Percentiles rank a stretch among this genome's conserved stretches.
phyloP scores from a whole-genome alignment of 2,888 invertebrate genomes.

The Thera britannica region DNA sequence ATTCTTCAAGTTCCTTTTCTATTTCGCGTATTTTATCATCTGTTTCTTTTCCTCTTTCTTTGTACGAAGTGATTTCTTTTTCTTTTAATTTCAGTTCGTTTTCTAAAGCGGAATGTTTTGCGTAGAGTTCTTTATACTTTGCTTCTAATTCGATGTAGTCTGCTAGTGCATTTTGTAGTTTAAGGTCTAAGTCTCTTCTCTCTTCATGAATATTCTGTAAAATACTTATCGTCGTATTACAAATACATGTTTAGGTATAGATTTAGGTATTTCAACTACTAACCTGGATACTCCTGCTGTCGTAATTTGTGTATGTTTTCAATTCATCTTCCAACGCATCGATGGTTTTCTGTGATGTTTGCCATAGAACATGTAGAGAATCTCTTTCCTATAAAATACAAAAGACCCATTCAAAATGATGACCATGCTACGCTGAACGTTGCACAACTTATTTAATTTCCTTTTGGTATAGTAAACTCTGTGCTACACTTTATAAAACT shows the following conservation, averaged over 20 bases:
- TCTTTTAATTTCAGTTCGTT: slow-evolving; percentile 66
- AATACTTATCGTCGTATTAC: not conserved
- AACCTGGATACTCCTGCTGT: slow-evolving; percentile 63
- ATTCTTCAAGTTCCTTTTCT: slow-evolving; percentile 61
- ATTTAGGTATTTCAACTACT: slow-evolving; percentile 10
- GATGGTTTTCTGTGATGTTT: slow-evolving; percentile 87
- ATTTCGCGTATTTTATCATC: slow-evolving; percentile 59
- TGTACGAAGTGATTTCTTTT: slow-evolving; percentile 74
- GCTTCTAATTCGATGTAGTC: slow-evolving; percentile 82
- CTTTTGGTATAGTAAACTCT: too few relatives aligned
- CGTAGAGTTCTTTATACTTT: slow-evolving; percentile 62
- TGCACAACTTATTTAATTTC: too few relatives aligned
- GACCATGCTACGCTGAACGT: too few relatives aligned
- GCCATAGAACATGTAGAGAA: slow-evolving; percentile 87
- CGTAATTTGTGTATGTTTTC: slow-evolving; percentile 79
- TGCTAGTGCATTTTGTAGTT: slow-evolving; percentile 79
- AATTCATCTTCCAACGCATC: slow-evolving; percentile 88
- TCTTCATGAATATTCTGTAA: slow-evolving; percentile 72
- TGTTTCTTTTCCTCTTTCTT: slow-evolving; percentile 66
- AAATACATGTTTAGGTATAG: not conserved
- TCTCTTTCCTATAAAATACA: slow-evolving; percentile 84
- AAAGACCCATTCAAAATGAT: not conserved
- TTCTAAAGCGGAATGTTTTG: slow-evolving; percentile 54
- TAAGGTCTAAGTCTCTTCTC: slow-evolving; percentile 83
- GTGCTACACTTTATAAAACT: too few relatives aligned